Percentiles rank a stretch among this genome's conserved stretches.
These are phyloP conservation scores for Coendou prehensilis DNA, from an alignment of 2,797 vertebrate species.

Conservation along the genomic window DNA sequence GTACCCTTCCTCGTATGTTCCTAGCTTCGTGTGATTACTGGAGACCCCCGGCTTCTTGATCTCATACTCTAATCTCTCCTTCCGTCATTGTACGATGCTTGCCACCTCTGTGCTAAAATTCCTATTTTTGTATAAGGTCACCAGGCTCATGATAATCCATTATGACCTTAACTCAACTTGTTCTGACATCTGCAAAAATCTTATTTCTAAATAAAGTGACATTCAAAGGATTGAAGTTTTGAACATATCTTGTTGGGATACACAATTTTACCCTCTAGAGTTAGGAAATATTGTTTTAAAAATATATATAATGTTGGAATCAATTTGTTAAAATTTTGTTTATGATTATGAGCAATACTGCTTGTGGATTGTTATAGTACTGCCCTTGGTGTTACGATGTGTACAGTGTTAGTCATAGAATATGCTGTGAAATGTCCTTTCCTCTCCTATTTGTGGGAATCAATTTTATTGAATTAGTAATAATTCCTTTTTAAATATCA, in stretches of 20 bases:
- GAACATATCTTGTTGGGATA: not conserved
- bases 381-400: not conserved
- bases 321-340: not conserved
- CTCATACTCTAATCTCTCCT: not conserved
- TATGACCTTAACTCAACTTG: not conserved
- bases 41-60: not conserved
- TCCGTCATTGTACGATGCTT: not conserved
- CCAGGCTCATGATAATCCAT: not conserved
- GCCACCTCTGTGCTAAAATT: not conserved
- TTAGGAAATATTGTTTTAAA: not conserved
- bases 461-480: constrained; percentile 3
- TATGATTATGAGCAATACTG: not conserved
- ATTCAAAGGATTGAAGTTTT: not conserved
- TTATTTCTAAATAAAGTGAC: constrained; percentile 7
- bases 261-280: not conserved
- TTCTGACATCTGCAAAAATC: not conserved
- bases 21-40: not conserved
- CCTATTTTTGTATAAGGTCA: not conserved
- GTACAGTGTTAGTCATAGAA: not conserved
- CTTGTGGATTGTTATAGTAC: not conserved
- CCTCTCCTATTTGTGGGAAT: not conserved
- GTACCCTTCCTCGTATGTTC: not conserved
- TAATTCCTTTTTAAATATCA: constrained; percentile 60
- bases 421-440: not conserved
- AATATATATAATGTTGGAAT: not conserved